Base-by-base conservation (phyloP, 2,888 invertebrate species). In the Adela reaumurella region DNA sequence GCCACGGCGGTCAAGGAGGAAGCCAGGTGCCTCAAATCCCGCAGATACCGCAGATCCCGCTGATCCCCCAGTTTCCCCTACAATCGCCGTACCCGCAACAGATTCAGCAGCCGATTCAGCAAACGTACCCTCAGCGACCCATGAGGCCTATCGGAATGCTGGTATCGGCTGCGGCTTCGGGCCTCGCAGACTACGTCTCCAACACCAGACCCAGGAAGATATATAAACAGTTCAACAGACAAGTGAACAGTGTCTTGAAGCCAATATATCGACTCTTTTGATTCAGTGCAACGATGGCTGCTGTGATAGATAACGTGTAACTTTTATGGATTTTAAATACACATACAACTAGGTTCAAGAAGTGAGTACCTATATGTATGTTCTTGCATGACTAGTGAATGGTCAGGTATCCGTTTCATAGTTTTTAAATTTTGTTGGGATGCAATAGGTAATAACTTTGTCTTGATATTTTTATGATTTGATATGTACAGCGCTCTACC, bases 131-230 rank as follows among this genome's bases (percentile, higher is more conserved):
- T 29, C 46, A 50, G 48, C 49, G 46, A 17, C 47, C 48, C 49
- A 47, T 19, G n/a, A 35, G 70, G 2, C 76, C 79, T 49, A 58
- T 74, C 41, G 69, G 70, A 52, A 64, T 62, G 44, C 68, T 62
- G 0, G 64, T 74, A 2, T 67, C 72, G 0, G 66, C 74, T 0
- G 76, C 81, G 8, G 77, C 81, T 0, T 79, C 82, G 47, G 79
- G 79, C n/a, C 65, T 83, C 10, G 82, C 83, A 28, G 65, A 72
- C 4, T 81, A 78, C 1, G 61, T 83, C 5, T 78, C 81, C 16
- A 79, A 77, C 53, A 69, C 52, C 20, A 62, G 67, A 45, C 74
- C 74, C 1, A 66, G 62, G 52, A 70, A 68, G 54, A 64, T 67
- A 1, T 70, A 73, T 52, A 68, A 64, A 45, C 64, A 73, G 51